Percentiles rank a stretch among this genome's conserved stretches.
phyloP scores from a whole-genome alignment of 2,888 invertebrate species.

The Glyphotaelius pellucidus region DNA sequence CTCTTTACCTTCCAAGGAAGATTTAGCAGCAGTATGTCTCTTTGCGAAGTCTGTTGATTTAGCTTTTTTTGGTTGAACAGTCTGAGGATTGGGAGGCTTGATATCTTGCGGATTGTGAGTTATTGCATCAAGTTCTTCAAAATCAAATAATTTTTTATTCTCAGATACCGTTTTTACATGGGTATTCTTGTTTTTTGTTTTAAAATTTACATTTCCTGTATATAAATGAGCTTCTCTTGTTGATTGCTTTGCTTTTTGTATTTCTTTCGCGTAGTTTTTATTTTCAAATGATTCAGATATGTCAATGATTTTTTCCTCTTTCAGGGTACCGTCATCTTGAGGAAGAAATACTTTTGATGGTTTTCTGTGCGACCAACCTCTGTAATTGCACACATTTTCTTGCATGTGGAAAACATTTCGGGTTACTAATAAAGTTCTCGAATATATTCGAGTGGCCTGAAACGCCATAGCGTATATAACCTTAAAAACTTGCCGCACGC shows the following conservation, averaged over 20 bases:
- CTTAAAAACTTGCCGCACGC: constrained; percentile 23
- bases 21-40: not conserved
- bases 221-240: not conserved
- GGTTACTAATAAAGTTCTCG: constrained; percentile 6
- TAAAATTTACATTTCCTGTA: not conserved
- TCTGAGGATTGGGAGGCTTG: not conserved
- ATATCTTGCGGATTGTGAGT: constrained; percentile 20
- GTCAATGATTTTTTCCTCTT: constrained; percentile 73
- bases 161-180: not conserved
- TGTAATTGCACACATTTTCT: constrained; percentile 65
- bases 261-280: constrained; percentile 17
- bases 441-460: constrained; percentile 12
- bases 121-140: constrained; percentile 32
- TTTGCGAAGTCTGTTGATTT: constrained; percentile 18
- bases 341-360: constrained; percentile 77
- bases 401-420: constrained; percentile 16
- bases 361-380: constrained; percentile 76
- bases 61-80: constrained; percentile 59
- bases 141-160: constrained; percentile 39
- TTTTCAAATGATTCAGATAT: constrained; percentile 66
- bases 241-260: constrained; percentile 10
- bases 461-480: constrained; percentile 48
- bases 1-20: not conserved
- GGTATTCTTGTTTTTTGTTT: not conserved
- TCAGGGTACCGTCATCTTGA: constrained; percentile 71